phyloP scores from a whole-genome alignment of 35 echinoderm and acorn worm genomes.

The Acanthaster planci region DNA sequence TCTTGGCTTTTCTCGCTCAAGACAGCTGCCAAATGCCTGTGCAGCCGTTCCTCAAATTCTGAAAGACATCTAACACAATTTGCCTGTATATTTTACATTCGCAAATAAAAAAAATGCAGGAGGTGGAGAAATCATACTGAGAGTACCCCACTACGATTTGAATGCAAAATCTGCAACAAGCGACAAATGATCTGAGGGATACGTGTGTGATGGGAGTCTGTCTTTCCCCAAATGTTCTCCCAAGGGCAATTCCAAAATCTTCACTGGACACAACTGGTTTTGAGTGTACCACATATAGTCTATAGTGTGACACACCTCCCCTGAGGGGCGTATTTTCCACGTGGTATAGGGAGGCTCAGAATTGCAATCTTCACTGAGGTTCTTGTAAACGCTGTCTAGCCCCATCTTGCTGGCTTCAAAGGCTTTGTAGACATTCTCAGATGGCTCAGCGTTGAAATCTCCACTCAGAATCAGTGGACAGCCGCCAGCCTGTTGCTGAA shows the following conservation, averaged over 20 bases:
- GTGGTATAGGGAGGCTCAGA: conserved; percentile 84
- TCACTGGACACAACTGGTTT: conserved; percentile 32
- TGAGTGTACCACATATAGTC: conserved; percentile 96
- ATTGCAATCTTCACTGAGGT: conserved; percentile 46
- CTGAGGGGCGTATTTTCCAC: conserved; percentile 85
- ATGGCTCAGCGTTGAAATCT: conserved; percentile 90
- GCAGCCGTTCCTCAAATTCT: not conserved
- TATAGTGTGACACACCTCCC: conserved; percentile 92
- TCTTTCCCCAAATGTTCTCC: conserved; percentile 70
- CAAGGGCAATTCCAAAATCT: conserved; percentile 63
- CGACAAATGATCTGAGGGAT: conserved; percentile 95
- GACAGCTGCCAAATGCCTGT: not conserved
- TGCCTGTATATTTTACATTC: not conserved
- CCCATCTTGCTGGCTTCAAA: conserved; percentile 49
- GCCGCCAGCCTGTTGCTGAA: conserved; percentile 35
- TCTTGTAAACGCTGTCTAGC: conserved; percentile 79
- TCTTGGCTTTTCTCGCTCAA: not conserved
- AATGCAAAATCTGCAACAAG: conserved; percentile 91
- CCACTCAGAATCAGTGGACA: conserved; percentile 69
- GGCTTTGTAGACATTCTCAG: conserved; percentile 73
- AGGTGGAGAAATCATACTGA: not conserved
- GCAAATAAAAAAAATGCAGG: not conserved
- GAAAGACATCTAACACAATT: not conserved
- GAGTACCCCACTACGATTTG: conserved; percentile 28
- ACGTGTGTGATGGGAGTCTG: conserved; percentile 71